Percentiles rank a stretch among this genome's conserved stretches.
Conservation (phyloP, 2,888 invertebrate genomes). For the Cantharis rustica region DNA sequence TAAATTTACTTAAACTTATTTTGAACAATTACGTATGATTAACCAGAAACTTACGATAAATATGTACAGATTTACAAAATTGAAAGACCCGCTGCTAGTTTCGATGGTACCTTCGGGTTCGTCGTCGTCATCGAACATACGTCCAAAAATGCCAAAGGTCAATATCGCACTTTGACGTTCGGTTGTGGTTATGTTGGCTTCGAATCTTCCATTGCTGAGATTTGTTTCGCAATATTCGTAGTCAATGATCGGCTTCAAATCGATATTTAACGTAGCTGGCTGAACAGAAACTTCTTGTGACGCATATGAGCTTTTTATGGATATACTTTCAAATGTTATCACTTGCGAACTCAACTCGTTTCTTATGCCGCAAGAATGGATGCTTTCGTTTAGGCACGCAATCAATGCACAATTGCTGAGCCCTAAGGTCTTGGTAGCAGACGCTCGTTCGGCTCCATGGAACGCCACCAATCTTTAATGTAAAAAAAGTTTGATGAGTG, state of each 20-base stretch:
- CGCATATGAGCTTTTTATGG: slow-evolving; percentile 23
- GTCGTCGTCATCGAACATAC: slow-evolving; percentile 33
- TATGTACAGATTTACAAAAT: neutral
- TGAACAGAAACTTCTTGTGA: slow-evolving; percentile 24
- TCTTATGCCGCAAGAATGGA: slow-evolving; percentile 30
- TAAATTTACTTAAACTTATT: neutral
- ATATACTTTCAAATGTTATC: slow-evolving; percentile 28
- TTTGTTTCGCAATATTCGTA: slow-evolving; percentile 36
- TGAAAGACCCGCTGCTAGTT: slow-evolving; percentile 4
- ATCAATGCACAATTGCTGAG: slow-evolving; percentile 38
- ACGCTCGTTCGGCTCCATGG: slow-evolving; percentile 31
- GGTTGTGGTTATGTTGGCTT: slow-evolving; percentile 32
- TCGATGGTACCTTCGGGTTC: slow-evolving; percentile 4
- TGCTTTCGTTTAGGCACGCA: slow-evolving; percentile 31
- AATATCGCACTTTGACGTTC: slow-evolving; percentile 29
- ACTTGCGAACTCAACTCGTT: slow-evolving; percentile 1
- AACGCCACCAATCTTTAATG: slow-evolving; percentile 34
- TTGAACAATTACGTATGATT: neutral
- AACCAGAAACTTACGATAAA: neutral
- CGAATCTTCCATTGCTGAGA: slow-evolving; percentile 8
- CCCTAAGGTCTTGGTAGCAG: slow-evolving; percentile 25
- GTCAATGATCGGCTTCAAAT: slow-evolving; percentile 31
- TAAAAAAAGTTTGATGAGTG: neutral
- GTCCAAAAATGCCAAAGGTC: slow-evolving; percentile 38
- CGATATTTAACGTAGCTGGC: slow-evolving; percentile 35